Evolutionary conservation across 2,888 invertebrate genomes (phyloP), one percentile per base, ranked within the genome.

Genomic region (Parthenolecanium corni): DNA sequence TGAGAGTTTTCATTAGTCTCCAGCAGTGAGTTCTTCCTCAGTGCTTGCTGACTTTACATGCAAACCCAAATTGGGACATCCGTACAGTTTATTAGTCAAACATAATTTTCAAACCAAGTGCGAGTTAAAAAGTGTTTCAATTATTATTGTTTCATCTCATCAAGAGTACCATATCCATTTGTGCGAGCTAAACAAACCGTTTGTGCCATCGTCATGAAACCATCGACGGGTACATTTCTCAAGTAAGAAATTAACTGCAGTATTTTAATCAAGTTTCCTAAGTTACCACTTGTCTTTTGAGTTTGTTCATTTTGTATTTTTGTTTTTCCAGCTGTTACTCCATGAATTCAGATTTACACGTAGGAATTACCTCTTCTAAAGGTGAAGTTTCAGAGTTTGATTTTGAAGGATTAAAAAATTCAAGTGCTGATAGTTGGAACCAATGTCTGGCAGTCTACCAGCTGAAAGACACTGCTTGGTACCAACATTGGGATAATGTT

Each of bases 351-450:
- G 88, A 92, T 76, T 80, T 94, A 67, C 93, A 94, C 75, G 90
- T 93, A 73, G 93, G 90, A 64, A 82, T 93, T 67, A 91, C 91
- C 62, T 85, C 88, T 71, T 89, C 90, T 9, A 77, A 77, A 65
- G 86, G 89, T 40, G 78, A 78, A 70, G 85, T 92, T 56, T 83
- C 86, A 65, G 92, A 93, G 76, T 93, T 86, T 73, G 90, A 91
- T 76, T 82, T 80, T 69, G 78, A 82, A 69, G 93, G 93, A 38
- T 77, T 92, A 62, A 72, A 74, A 49, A 65, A 70, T 53, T 68
- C 64, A 9, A 66, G 72, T 52, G 62, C 67, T 3, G 52, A 68
- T 74, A 77, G 70, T 71, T 79, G 74, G 81, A 75, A 69, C 54
- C 75, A 72, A 72, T 75, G 76, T 69, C 69, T 77, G 14, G 69